phyloP scores from a whole-genome alignment of 2,888 invertebrate species.

The Nephrotoma guestfalica region DNA sequence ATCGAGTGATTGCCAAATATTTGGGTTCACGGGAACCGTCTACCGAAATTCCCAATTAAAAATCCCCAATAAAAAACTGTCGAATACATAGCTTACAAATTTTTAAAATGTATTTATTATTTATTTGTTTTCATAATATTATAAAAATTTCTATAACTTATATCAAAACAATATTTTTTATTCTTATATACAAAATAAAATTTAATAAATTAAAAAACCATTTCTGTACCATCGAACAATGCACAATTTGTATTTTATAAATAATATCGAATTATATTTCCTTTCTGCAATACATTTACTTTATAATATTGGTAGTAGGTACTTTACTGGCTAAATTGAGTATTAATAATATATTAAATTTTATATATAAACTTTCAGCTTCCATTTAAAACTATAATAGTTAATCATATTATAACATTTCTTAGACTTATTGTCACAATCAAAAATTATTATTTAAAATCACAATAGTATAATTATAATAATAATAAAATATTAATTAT shows the following conservation, averaged over 20 bases:
- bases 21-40: no score
- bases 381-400: neutral
- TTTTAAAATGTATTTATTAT: neutral
- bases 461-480: neutral
- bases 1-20: no score
- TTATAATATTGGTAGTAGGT: neutral
- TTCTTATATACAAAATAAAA: neutral
- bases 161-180: neutral
- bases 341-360: neutral
- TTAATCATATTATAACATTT: neutral
- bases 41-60: no score
- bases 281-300: neutral
- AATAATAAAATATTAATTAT: neutral
- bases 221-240: neutral
- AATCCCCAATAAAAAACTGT: no score
- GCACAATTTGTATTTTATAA: neutral
- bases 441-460: neutral
- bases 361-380: neutral
- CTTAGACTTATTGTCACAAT: neutral
- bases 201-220: neutral
- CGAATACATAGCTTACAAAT: neutral
- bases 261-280: neutral
- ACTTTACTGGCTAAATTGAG: neutral
- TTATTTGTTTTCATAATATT: neutral
- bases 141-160: neutral